Base-by-base conservation (phyloP, 1,140 invertebrate species). In the Lasaia peninsularis region DNA sequence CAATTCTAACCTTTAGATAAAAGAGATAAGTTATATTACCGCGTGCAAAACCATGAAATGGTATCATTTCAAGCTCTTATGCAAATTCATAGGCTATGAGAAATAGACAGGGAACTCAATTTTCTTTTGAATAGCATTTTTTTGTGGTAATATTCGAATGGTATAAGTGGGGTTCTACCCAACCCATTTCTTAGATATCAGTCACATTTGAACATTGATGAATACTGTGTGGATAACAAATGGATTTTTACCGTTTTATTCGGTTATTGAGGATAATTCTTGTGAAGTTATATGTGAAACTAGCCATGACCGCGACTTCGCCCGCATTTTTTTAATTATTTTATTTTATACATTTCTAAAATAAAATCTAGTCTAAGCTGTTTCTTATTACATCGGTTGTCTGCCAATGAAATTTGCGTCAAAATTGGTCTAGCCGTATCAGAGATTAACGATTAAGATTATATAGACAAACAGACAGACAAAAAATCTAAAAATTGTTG, bases 61-160 rank as follows among this genome's bases (percentile, higher is more conserved):
- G 44, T 55, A 66, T 66, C 59, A 32, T 59, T 67, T 62, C 52
- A 67, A 63, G 56, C 53, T 44, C 61, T 65, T 67, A 69, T 69
- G 70, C 64, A 73, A 73, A 73, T 73, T 69, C 67, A 58, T 74
- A 72, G 65, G 60, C 67, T 74, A 71, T 71, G 58, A 74, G 66
- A 57, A 67, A 75, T 75, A 73, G 67, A 68, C 62, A 66, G 61
- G 52, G 50, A 68, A 76, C 67, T 69, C 67, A 62, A 74, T 78
- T 69, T 69, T 67, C 65, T 62, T 70, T 60, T 77, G 74, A 77
- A 80, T 73, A 73, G 69, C 74, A 75, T 74, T 78, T 75, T n/a
- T 78, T 71, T 74, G 72, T 68, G 74, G 75, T 72, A 72, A 77
- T 78, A 80, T 75, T 80, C 66, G 71, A 50, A 69, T 72, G 73